Percentiles rank a stretch among this genome's conserved stretches.
These are phyloP conservation scores for Syrista parreyssii DNA, from an alignment of 2,888 invertebrate species.

Conservation along the genomic window DNA sequence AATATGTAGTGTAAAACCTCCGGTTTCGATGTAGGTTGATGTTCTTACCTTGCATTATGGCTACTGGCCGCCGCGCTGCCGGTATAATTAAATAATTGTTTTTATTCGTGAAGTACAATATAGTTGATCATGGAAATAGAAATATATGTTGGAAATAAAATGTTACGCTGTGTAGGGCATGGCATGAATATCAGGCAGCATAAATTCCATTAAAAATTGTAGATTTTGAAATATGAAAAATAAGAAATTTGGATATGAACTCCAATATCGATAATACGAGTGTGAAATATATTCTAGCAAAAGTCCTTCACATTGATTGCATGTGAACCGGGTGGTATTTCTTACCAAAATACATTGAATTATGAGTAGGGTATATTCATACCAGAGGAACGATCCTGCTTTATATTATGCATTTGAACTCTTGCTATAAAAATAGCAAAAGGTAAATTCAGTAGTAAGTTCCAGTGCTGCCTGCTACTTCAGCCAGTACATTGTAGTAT, in stretches of 20 bases:
- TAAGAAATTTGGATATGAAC: neutral
- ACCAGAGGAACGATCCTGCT: neutral
- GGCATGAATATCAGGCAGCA: constrained; percentile 16
- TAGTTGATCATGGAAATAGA: constrained; percentile 43
- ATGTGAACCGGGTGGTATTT: neutral
- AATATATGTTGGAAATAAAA: constrained; percentile 35
- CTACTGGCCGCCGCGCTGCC: constrained; percentile 67
- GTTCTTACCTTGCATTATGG: constrained; percentile 67
- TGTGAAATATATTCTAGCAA: neutral
- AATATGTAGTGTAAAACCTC: constrained; percentile 56
- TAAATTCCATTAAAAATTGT: neutral
- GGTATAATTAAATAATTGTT: constrained; percentile 66
- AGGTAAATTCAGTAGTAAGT: too few relatives aligned
- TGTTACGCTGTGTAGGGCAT: constrained; percentile 19
- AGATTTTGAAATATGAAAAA: neutral
- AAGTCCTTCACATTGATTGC: neutral
- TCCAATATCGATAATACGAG: neutral
- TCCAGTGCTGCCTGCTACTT: constrained; percentile 13
- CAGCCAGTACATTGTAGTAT: constrained; percentile 12
- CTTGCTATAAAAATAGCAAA: too few relatives aligned
- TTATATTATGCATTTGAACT: neutral
- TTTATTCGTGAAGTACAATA: constrained; percentile 62
- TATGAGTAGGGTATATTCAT: neutral
- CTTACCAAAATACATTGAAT: neutral
- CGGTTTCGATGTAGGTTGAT: constrained; percentile 61